A percentile compares a stretch with the other conserved stretches of the same genome.
phyloP scores from a whole-genome alignment of 1,140 invertebrate species.

The Telenomus remus region DNA sequence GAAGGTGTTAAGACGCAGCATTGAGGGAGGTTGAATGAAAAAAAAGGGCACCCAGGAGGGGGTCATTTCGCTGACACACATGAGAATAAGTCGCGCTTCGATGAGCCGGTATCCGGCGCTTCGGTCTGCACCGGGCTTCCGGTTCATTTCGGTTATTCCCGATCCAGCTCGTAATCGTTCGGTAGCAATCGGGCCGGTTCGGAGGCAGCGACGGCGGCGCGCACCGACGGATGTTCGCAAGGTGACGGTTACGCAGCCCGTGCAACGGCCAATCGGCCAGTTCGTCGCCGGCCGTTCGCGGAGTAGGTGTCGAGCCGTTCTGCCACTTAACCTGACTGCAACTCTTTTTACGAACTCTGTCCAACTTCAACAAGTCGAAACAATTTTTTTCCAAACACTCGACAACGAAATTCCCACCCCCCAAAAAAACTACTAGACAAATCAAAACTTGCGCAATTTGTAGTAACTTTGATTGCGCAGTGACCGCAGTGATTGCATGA shows the following conservation, averaged over 20 bases:
- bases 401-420: neutral
- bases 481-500: neutral
- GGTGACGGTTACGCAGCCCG: conserved; percentile 59
- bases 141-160: conserved; percentile 65
- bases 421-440: conserved; percentile 1
- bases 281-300: conserved; percentile 71
- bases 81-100: conserved; percentile 25
- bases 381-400: neutral
- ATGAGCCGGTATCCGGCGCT: conserved; percentile 44
- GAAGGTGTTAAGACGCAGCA: neutral
- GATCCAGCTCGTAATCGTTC: conserved; percentile 61
- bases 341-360: neutral
- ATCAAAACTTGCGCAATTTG: neutral
- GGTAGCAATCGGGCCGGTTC: conserved; percentile 57
- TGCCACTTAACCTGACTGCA: conserved; percentile 7
- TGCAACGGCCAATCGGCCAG: conserved; percentile 70
- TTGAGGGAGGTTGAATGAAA: neutral
- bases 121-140: conserved; percentile 58
- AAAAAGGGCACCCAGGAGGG: neutral
- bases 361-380: neutral
- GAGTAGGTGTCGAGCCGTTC: conserved; percentile 55
- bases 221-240: conserved; percentile 40
- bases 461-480: neutral
- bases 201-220: conserved; percentile 29
- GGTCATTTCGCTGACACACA: conserved; percentile 9